Conservation (phyloP, 1,140 invertebrate species). For the Pachyrhynchus sulphureomaculatus region DNA sequence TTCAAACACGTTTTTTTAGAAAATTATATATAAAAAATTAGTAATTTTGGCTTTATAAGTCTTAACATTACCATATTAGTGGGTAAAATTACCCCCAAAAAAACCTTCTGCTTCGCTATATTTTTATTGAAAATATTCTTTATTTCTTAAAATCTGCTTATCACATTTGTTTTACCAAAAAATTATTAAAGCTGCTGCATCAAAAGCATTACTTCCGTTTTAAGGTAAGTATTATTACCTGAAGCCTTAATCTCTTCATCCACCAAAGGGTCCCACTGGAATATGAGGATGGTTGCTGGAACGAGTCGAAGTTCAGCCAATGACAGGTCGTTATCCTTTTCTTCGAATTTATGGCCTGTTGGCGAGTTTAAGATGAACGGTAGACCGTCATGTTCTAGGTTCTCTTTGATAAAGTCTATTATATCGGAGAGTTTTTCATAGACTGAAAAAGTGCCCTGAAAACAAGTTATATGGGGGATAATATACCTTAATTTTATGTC, state of each 20-base stretch:
- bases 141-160: neutral
- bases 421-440: constrained; percentile 72
- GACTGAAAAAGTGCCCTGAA: constrained; percentile 78
- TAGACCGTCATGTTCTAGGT: constrained; percentile 63
- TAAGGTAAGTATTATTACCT: constrained; percentile 63
- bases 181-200: constrained; percentile 57
- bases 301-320: constrained; percentile 71
- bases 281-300: constrained; percentile 72
- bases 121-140: neutral
- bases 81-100: too few species aligned
- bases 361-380: constrained; percentile 66
- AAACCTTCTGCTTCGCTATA: too few species aligned
- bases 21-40: too few species aligned
- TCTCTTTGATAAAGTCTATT: constrained; percentile 71
- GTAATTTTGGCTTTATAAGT: too few species aligned
- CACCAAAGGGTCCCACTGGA: constrained; percentile 60
- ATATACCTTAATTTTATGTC: too few species aligned
- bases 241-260: constrained; percentile 55
- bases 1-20: too few species aligned
- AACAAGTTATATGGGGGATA: too few species aligned
- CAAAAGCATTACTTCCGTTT: constrained; percentile 71
- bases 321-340: constrained; percentile 64
- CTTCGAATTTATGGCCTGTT: constrained; percentile 63
- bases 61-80: too few species aligned
- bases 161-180: neutral